Base-by-base conservation (phyloP, 2,888 invertebrate species). In the Noctua janthe region DNA sequence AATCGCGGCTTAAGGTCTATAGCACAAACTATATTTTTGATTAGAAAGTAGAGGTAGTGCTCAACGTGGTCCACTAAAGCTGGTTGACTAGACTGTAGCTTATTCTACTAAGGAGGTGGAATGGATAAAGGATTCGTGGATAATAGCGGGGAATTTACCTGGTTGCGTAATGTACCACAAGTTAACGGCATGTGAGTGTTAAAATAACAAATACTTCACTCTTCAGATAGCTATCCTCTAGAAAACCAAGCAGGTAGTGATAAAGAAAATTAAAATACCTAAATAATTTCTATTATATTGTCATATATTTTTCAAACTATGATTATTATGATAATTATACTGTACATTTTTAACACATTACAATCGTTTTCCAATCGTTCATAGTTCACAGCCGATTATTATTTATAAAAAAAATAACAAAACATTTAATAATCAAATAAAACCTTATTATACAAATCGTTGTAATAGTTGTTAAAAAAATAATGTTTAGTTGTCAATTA, bases 381-480 rank as follows among this genome's bases (percentile, higher is more conserved):
- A 62, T 23, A 76, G 71, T 86, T 86, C 85, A 86, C 85, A 86
- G 85, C 85, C 86, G 49, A 83, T 85, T 77, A 73, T 35, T 76
- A 66, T 66, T 70, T 35, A 76, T 47, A 69, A 54, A 70, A 54
- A 70, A 49, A 77, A 62, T 83, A 72, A 83, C 43, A 80, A 74
- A 77, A 72, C 35, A 69, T 66, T 64, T 43, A 66, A 43, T 5
- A 73, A 64, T 73, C 29, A 78, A 85, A 67, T 71, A 66, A 76
- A 54, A n/a, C 39, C 51, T 66, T 71, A 66, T 62, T 29, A 51
- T 56, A 70, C 8, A 72, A 69, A 62, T 71, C 15, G 23, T 66
- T 54, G 47, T 39, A 71, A 71, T 70, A 56, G 5, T 56, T 10
- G 4, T 64, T 62, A 59, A 66, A 66, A 59, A 20, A 64, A 39